Base-by-base conservation (phyloP, 2,888 invertebrate species). In the Fragum whitleyi region DNA sequence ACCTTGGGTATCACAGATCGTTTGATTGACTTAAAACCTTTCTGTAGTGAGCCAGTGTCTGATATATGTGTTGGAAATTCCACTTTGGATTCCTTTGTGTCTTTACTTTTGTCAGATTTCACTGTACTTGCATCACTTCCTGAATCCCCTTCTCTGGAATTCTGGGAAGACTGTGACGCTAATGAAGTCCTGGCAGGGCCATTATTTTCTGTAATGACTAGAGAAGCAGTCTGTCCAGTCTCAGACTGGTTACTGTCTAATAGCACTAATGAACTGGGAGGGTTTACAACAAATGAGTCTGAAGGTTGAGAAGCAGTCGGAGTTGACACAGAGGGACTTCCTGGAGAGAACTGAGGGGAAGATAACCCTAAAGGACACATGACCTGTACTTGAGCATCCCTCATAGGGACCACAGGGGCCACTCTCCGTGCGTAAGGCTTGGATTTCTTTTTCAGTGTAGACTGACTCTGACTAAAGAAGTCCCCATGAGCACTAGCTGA, bases 1-100 rank as follows among this genome's bases (percentile, higher is more conserved):
- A 93, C 86, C 51, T 90, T 85, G 14, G 90, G 90, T 69, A 92
- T 91, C 65, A 92, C 87, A 32, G 92, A 91, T 69, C 90, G 83
- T 62, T 87, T 90, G 23, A 90, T 88, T 47, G 86, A 83, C 74
- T 84, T 86, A 57, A 85, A 87, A 21, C 83, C 79, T 68, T 78
- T 79, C 68, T 85, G 78, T 29, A 79, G 67, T 14, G 83, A 78
- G 42, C 83, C 84, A 28, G 83, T 74, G 75, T 86, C 77, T 32
- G 85, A 78, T 1, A 80, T 77, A 47, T 53, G 72, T 55, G 77
- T 70, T 7, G 77, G 78, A 16, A 61, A 59, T 3, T 71, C 57
- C 16, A 51, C n/a, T 9, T 57, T 74, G 6, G 55, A n/a, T 11
- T 70, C 70, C 9, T 1, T 51, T 26, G 70, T 65, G 28, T 71